A percentile compares a stretch with the other conserved stretches of the same genome.
These are phyloP conservation scores for Chloroceryle inda DNA, from an alignment of 2,797 vertebrate species.

Conservation along the genomic window DNA sequence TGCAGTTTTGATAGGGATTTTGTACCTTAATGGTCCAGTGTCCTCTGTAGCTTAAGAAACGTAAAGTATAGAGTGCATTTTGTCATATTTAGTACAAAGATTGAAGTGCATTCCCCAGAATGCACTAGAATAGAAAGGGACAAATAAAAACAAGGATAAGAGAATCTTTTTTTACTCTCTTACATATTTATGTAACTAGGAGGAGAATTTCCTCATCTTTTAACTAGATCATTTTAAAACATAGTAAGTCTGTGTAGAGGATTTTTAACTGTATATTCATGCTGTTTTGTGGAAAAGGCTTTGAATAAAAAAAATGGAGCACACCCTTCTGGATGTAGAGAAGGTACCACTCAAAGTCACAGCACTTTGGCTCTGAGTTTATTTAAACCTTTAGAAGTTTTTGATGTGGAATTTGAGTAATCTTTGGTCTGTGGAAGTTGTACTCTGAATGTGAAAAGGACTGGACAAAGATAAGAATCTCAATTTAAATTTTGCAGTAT, in stretches of 20 bases:
- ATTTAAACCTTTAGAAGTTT: background rate
- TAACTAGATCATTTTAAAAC: background rate
- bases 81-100: background rate
- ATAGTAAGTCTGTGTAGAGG: fast-evolving
- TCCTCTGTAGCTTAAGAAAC: background rate
- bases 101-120: background rate
- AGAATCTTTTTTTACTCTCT: background rate
- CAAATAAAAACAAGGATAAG: background rate
- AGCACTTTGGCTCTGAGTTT: background rate
- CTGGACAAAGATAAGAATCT: background rate
- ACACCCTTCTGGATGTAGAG: background rate
- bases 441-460: background rate
- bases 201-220: background rate
- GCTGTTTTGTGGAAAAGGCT: background rate
- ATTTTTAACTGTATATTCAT: background rate
- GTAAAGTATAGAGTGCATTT: background rate
- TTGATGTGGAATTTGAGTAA: background rate
- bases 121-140: background rate
- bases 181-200: background rate
- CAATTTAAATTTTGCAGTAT: background rate
- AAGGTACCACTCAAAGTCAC: background rate
- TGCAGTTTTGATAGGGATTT: slow-evolving; percentile 10
- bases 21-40: background rate
- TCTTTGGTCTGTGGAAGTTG: background rate
- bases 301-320: background rate